phyloP scores from a whole-genome alignment of 2,888 invertebrate species.

The Alentia gelatinosa region DNA sequence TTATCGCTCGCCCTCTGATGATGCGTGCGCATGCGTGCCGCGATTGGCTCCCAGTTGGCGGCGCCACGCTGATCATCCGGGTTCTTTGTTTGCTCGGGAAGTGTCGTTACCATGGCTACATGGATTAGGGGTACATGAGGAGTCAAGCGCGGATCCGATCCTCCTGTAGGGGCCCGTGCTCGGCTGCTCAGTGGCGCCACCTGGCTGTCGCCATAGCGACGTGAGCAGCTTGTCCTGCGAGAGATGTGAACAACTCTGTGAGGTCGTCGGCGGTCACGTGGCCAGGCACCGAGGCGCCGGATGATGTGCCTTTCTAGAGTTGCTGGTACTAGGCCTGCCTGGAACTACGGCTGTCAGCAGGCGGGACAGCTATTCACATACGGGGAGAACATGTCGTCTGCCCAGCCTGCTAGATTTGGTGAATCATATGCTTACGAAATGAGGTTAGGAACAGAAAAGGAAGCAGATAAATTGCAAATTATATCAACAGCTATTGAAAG shows the following conservation, averaged over 20 bases:
- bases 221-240: background rate
- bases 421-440: too few species aligned
- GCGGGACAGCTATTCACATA: too few species aligned
- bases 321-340: too few species aligned
- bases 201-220: background rate
- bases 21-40: background rate
- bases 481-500: too few species aligned
- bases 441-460: too few species aligned
- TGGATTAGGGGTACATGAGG: background rate
- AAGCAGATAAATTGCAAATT: too few species aligned
- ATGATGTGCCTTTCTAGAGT: background rate
- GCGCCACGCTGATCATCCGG: background rate
- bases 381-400: too few species aligned
- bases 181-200: background rate
- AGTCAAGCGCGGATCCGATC: background rate
- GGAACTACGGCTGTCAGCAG: too few species aligned
- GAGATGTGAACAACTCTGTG: background rate
- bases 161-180: background rate
- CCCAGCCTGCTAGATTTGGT: too few species aligned
- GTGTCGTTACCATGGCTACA: constrained; percentile 2
- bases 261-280: background rate
- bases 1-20: background rate
- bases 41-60: background rate
- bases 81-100: constrained; percentile 10
- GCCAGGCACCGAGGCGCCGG: background rate